Conservation (phyloP, 2,797 vertebrate species). For the Erithacus rubecula region DNA sequence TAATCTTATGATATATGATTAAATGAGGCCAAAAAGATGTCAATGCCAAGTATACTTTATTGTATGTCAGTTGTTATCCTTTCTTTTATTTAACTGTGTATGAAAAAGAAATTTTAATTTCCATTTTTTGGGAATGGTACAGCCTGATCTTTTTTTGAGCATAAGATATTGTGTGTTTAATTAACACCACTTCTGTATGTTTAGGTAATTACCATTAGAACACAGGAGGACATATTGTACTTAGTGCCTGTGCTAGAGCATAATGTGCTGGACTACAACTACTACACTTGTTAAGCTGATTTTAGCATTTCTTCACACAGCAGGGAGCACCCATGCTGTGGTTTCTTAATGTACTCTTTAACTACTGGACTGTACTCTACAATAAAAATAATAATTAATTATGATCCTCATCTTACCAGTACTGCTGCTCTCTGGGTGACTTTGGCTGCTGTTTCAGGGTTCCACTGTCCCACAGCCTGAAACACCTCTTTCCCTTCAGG, state of each 20-base stretch:
- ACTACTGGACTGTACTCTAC: conserved; percentile 28
- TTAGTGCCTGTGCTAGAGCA: conserved; percentile 9
- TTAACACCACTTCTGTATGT: conserved; percentile 40
- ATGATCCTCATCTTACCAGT: neutral
- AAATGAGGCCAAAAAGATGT: neutral
- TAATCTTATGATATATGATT: neutral
- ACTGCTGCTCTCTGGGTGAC: neutral
- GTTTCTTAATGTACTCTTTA: conserved; percentile 46
- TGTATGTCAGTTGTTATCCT: neutral
- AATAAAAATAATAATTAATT: conserved; percentile 57
- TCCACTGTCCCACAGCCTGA: conserved; percentile 12
- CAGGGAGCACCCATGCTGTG: conserved; percentile 48
- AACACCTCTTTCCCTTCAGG: conserved; percentile 30
- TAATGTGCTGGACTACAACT: neutral
- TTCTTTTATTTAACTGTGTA: neutral
- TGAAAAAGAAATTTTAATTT: neutral
- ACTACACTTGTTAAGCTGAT: conserved; percentile 13
- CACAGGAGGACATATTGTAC: neutral
- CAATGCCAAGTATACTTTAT: neutral
- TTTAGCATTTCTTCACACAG: conserved; percentile 60
- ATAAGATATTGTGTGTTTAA: conserved; percentile 21
- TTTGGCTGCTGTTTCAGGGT: conserved; percentile 14
- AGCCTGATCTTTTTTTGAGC: neutral
- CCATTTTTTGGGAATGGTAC: neutral
- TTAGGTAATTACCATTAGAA: conserved; percentile 36